These are phyloP conservation scores for Clarias pachynema DNA, from an alignment of 2,797 vertebrate species.

Conservation along the genomic window DNA sequence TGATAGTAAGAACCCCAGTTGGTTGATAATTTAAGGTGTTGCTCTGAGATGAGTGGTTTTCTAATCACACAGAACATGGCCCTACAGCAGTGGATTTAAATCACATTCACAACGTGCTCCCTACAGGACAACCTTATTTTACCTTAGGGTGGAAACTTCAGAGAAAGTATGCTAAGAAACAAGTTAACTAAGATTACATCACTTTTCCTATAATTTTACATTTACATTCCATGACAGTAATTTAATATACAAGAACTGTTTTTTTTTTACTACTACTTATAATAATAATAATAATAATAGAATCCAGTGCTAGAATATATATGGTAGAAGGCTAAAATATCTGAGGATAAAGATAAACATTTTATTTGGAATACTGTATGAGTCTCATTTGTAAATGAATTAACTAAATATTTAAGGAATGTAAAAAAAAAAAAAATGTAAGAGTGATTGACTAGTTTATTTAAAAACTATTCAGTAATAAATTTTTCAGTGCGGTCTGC, in stretches of 20 bases:
- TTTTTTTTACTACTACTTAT: background rate
- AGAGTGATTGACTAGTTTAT: background rate
- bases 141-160: conserved; percentile 29
- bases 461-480: background rate
- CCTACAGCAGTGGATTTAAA: conserved; percentile 54
- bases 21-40: conserved; percentile 57
- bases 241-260: background rate
- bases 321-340: background rate
- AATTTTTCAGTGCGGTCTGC: background rate
- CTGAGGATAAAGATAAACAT: background rate
- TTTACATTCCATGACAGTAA: background rate
- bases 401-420: background rate
- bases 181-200: background rate
- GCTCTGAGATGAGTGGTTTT: conserved; percentile 53
- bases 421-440: background rate
- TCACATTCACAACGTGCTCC: conserved; percentile 58
- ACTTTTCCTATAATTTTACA: background rate
- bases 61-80: conserved; percentile 56
- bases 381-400: background rate
- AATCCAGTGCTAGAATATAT: background rate
- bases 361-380: background rate
- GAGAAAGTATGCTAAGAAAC: conserved; percentile 46
- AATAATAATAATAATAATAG: background rate
- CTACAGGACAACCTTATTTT: conserved; percentile 43
- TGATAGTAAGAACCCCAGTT: conserved; percentile 43